These are phyloP conservation scores for Erpetoichthys calabaricus DNA, from an alignment of 2,797 vertebrate species.

Conservation along the genomic window DNA sequence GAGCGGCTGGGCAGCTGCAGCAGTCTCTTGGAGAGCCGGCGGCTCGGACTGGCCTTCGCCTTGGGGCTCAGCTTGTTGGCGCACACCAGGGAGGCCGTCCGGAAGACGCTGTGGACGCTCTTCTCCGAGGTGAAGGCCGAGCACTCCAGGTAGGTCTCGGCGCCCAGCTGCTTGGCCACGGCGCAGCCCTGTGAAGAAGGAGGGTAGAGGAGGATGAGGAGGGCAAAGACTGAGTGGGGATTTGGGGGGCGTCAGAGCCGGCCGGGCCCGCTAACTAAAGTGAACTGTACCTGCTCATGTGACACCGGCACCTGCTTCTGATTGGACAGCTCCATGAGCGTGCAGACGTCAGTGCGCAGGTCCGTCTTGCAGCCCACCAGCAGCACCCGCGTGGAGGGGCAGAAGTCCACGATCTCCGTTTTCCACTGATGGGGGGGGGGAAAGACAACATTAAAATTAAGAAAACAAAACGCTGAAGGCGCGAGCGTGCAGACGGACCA, in stretches of 20 bases:
- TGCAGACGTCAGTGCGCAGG: constrained; percentile 79
- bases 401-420: constrained; percentile 84
- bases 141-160: constrained; percentile 79
- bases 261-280: not conserved
- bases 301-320: constrained; percentile 80
- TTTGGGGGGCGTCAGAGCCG: no score
- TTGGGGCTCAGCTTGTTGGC: constrained; percentile 56
- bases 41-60: constrained; percentile 57
- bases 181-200: constrained; percentile 52
- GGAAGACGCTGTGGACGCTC: constrained; percentile 83
- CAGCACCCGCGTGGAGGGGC: constrained; percentile 73
- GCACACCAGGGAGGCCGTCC: constrained; percentile 65
- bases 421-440: constrained; percentile 60
- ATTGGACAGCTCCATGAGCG: constrained; percentile 80
- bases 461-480: not conserved
- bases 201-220: rapidly evolving
- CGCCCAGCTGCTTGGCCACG: constrained; percentile 74
- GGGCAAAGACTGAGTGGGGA: no score
- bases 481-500: not conserved
- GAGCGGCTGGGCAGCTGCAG: constrained; percentile 75
- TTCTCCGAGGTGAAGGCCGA: constrained; percentile 91
- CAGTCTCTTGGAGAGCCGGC: constrained; percentile 78
- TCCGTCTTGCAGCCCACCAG: constrained; percentile 90
- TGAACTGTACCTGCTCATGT: constrained; percentile 65
- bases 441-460: not conserved